A percentile compares a stretch with the other conserved stretches of the same genome.
Conservation (phyloP, 2,113 vertebrate species). For the Prionailurus bengalensis region DNA sequence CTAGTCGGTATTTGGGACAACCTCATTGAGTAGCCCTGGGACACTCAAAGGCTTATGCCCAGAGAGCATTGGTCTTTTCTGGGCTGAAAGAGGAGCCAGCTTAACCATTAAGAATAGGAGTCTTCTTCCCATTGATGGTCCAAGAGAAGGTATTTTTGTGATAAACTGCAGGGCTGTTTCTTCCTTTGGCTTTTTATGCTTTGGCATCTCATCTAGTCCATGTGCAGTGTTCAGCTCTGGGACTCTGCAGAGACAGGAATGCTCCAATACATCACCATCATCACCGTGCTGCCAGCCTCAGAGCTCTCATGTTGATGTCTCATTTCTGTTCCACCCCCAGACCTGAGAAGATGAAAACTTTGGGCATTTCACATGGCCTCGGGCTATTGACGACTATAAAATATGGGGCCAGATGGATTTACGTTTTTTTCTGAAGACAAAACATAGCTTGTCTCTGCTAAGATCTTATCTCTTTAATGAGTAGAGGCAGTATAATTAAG, state of each 20-base stretch:
- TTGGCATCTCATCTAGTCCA: background rate
- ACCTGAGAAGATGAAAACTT: conserved; percentile 46
- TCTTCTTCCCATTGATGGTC: background rate
- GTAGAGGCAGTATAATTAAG: conserved; percentile 73
- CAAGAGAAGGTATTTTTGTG: conserved; percentile 11
- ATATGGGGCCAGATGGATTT: conserved; percentile 75
- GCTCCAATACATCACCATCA: conserved; percentile 8
- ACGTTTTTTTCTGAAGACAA: conserved; percentile 74
- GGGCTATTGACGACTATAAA: conserved; percentile 26
- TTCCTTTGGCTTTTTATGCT: background rate
- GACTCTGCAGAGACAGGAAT: conserved; percentile 53
- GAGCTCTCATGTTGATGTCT: background rate
- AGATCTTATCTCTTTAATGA: conserved; percentile 81
- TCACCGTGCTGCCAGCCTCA: background rate
- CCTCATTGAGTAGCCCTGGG: background rate
- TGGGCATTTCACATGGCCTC: conserved; percentile 55
- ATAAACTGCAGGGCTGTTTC: background rate
- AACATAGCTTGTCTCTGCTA: conserved; percentile 74
- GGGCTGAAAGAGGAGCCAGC: background rate
- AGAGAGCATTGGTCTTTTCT: background rate
- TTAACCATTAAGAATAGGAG: background rate
- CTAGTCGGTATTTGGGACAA: background rate
- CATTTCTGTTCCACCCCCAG: conserved; percentile 10
- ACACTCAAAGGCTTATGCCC: background rate
- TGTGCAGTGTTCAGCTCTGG: background rate